Evolutionary conservation across 2,888 invertebrate genomes (phyloP), one percentile per base, ranked within the genome.

Genomic region (Bombyx huttoni): DNA sequence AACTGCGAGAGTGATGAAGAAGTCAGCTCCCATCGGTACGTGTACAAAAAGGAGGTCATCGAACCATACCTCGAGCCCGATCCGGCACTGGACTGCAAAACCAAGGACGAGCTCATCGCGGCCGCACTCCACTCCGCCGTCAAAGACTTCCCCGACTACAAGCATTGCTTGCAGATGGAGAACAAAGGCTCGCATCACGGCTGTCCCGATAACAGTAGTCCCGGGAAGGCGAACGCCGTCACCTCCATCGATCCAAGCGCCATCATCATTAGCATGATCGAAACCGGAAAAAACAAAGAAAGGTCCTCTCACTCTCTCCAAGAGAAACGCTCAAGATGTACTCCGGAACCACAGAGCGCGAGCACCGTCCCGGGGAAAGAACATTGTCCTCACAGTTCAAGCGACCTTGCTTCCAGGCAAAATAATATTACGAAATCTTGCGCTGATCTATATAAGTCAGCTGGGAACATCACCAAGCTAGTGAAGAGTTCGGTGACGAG

Each of bases 41-140:
- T 55, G 53, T 74, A 75, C 52, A 71, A 70, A 51, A 72, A 62
- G 56, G 78, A 80, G 62, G 65, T 78, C 3, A 71, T 71, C 46
- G 65, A 64, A 53, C 78, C 78, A 0, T 70, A 63, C 13, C 51
- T 73, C 8, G 70, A 66, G 55, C 53, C 58, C 48, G 56, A 59
- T 48, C 61, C 65, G 13, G 51, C 56, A 10, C 58, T 65, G 40
- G 65, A 64, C 52, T 61, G 60, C 12, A 58, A 62, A 46, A 64
- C 65, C 24, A 63, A 65, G 13, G 68, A 74, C 13, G 53, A 64
- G 49, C 46, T 75, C 1, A 49, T 68, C 0, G 61, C 56, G 50
- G 62, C 65, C 52, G 58, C 60, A 10, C 52, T 71, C 24, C 53
- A 60, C n/a, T 59, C 62, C 13, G 55, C 55, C 5, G 58, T 55